Evolutionary conservation across 2,113 vertebrate genomes (phyloP).

Genomic region (Corythornis cristatus): DNA sequence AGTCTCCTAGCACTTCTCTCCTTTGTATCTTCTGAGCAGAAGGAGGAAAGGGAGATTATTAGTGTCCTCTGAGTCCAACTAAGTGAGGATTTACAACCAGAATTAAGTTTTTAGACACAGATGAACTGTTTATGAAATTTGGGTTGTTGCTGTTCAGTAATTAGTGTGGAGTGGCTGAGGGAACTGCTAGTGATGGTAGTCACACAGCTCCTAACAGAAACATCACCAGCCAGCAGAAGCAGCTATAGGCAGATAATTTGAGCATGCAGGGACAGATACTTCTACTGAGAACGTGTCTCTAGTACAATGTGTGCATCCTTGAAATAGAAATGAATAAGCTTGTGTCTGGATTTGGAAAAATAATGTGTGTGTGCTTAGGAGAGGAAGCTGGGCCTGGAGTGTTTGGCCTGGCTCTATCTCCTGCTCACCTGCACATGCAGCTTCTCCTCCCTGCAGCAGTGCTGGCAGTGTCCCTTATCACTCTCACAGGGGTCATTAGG

Average conservation of each 20-base stretch:
- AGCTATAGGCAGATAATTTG: background rate
- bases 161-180: background rate
- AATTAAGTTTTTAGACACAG: background rate
- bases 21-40: background rate
- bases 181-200: background rate
- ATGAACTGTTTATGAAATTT: background rate
- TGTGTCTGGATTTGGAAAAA: background rate
- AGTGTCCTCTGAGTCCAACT: background rate
- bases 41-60: background rate
- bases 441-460: background rate
- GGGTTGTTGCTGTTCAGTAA: background rate
- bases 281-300: background rate
- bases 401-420: background rate
- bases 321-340: slow-evolving; percentile 5
- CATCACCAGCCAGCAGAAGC: background rate
- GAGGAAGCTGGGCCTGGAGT: background rate
- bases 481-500: background rate
- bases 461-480: background rate
- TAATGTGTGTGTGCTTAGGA: background rate
- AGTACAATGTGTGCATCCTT: background rate
- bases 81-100: background rate
- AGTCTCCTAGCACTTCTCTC: background rate
- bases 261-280: background rate
- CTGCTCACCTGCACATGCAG: background rate
- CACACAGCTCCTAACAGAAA: background rate